Percentiles rank a stretch among this genome's conserved stretches.
These are phyloP conservation scores for Drosophila kanapiae DNA, from an alignment of 1,140 invertebrate genomes.

Conservation along the genomic window DNA sequence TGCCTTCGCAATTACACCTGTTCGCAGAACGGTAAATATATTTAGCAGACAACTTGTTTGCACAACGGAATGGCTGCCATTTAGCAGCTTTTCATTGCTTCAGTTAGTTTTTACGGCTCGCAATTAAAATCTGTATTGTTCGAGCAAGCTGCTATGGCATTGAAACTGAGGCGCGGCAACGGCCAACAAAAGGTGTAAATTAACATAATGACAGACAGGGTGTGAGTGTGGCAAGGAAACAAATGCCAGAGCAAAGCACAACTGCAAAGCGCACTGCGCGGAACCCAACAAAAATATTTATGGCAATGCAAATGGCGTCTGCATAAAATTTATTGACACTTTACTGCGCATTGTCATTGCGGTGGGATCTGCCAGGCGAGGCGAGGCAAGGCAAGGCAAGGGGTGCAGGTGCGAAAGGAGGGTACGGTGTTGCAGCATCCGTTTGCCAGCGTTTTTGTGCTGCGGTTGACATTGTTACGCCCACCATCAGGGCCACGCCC, in stretches of 20 bases:
- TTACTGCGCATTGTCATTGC: conserved; percentile 74
- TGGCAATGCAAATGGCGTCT: conserved; percentile 78
- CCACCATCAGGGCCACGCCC: conserved; percentile 47
- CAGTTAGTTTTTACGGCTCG: conserved; percentile 62
- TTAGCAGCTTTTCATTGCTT: conserved; percentile 43
- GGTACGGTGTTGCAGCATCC: conserved; percentile 33
- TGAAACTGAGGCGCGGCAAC: conserved; percentile 21
- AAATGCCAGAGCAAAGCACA: conserved; percentile 34
- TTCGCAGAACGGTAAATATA: conserved; percentile 43
- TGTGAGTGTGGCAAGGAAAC: conserved; percentile 16
- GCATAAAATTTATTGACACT: conserved; percentile 84
- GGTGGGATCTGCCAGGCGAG: conserved; percentile 2
- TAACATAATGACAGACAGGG: conserved; percentile 64
- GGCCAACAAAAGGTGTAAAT: conserved; percentile 69
- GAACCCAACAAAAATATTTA: conserved; percentile 68
- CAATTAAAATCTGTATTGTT: conserved; percentile 70
- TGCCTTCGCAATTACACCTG: conserved; percentile 42
- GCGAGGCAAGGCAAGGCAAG: background rate
- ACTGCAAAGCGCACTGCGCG: conserved; percentile 20
- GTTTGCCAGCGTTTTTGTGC: conserved; percentile 55
- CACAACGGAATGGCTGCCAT: conserved; percentile 25
- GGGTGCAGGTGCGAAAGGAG: conserved; percentile 1
- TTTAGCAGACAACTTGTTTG: conserved; percentile 45
- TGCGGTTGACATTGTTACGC: conserved; percentile 76
- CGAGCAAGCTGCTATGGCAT: conserved; percentile 22